These are phyloP conservation scores for Cyprinodon variegatus DNA, from an alignment of 2,113 vertebrate genomes.

Conservation along the genomic window DNA sequence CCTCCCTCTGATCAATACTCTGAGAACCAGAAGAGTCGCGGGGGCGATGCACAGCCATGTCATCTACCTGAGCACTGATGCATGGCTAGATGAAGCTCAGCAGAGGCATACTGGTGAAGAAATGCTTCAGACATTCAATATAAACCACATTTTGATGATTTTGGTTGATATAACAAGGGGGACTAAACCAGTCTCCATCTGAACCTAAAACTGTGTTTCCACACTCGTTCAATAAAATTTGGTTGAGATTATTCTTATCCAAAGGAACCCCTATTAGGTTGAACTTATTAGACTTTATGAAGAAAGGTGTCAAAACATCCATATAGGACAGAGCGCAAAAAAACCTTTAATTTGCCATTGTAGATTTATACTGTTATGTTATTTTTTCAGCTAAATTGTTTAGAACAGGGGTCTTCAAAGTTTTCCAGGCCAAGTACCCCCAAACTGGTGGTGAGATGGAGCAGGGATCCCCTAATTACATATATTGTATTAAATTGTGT, in stretches of 20 bases:
- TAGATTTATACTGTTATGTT: background rate
- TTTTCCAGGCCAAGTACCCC: no score
- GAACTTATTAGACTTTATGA: background rate
- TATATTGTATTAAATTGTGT: no score
- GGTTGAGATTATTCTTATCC: background rate
- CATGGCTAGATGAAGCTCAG: slow-evolving; percentile 4
- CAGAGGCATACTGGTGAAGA: background rate
- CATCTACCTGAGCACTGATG: slow-evolving; percentile 18
- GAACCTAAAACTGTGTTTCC: background rate
- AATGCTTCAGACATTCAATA: background rate
- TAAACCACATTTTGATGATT: background rate
- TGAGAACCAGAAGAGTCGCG: slow-evolving; percentile 1
- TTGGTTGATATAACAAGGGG: background rate
- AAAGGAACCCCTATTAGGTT: background rate
- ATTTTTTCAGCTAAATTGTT: no score
- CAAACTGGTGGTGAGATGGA: no score
- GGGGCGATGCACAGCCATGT: slow-evolving; percentile 13
- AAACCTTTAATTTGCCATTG: background rate
- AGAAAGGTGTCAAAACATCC: background rate
- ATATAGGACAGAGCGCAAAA: background rate
- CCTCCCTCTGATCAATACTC: slow-evolving; percentile 46
- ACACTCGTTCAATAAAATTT: background rate
- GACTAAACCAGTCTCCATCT: background rate
- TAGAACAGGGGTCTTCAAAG: no score
- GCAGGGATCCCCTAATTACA: no score